Base-by-base conservation (phyloP, 1,140 invertebrate genomes). In the Drosophila takahashii region DNA sequence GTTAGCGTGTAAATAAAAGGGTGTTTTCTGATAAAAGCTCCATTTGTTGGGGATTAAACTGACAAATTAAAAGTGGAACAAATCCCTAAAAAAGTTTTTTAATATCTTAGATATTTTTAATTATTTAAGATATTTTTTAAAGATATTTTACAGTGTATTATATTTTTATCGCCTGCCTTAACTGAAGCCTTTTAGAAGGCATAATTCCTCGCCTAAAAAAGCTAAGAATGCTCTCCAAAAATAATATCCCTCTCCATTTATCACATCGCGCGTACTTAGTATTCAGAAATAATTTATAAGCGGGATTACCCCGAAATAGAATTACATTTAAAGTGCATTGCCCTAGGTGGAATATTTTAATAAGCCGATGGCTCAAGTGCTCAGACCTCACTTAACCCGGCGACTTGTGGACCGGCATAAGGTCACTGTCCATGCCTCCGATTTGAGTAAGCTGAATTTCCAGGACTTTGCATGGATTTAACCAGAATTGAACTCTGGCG, bases 391-490 rank as follows among this genome's bases (percentile, higher is more conserved):
- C 41, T 70, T 70, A 54, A 54, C 41, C 64, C 64, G 6, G 48
- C 34, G 41, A 56, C 66, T 56, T 39, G 51, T 39, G 18, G 64
- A 47, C 66, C 32, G 65, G 16, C 64, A 39, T 37, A 48, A 57
- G 67, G 64, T 71, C 66, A 70, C 42, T 42, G 67, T 57, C 51
- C 67, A 37, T 27, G 16, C 3, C 37, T 61, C 9, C 0, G 16
- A n/a, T 27, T 34, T 27, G 64, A 70, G 34, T 39, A 70, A 70
- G 51, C 51, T 15, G 34, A 70, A 48, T 71, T 57, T 70, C 11
- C 65, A 34, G 42, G 13, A 41, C 70, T 71, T 71, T 70, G 51
- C 67, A 71, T 71, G 52, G 66, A 39, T n/a, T 70, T 57, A 69
- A 39, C 65, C 42, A 47, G 45, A 47, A 70, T 48, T 70, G 64